A percentile compares a stretch with the other conserved stretches of the same genome.
Evolutionary conservation across 2,113 vertebrate genomes (phyloP).

Genomic region (Xenopus borealis): DNA sequence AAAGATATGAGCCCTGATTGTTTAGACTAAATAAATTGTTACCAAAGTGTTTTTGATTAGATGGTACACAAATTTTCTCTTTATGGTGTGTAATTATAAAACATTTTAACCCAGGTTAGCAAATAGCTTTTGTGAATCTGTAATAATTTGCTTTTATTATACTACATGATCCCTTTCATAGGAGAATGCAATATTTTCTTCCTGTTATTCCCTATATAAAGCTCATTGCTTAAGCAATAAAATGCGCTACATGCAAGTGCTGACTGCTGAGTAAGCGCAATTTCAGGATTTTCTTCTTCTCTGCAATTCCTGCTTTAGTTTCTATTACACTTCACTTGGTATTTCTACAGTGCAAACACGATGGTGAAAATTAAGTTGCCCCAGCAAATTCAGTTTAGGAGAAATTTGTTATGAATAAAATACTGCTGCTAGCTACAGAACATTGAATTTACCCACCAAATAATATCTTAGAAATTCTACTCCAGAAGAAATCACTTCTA

Average conservation of each 20-base stretch:
- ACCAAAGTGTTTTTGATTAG: too few species aligned
- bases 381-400: conserved; percentile 87
- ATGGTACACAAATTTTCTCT: too few species aligned
- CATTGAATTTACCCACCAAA: conserved; percentile 95
- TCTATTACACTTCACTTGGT: conserved; percentile 68
- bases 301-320: conserved; percentile 73
- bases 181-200: background rate
- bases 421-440: conserved; percentile 73
- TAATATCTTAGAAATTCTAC: conserved; percentile 87
- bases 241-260: conserved; percentile 58
- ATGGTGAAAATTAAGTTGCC: conserved; percentile 91
- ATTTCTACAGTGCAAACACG: conserved; percentile 75
- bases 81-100: too few species aligned
- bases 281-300: conserved; percentile 72
- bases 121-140: background rate
- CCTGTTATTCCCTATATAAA: conserved; percentile 48
- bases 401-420: conserved; percentile 91
- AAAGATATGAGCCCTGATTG: too few species aligned
- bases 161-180: background rate
- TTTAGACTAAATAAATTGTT: too few species aligned
- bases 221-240: conserved; percentile 74
- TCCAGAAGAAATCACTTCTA: conserved; percentile 91
- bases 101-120: too few species aligned
- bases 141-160: background rate
- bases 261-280: conserved; percentile 83